phyloP scores from a whole-genome alignment of 2,888 invertebrate species.

The Graphium colonna region DNA sequence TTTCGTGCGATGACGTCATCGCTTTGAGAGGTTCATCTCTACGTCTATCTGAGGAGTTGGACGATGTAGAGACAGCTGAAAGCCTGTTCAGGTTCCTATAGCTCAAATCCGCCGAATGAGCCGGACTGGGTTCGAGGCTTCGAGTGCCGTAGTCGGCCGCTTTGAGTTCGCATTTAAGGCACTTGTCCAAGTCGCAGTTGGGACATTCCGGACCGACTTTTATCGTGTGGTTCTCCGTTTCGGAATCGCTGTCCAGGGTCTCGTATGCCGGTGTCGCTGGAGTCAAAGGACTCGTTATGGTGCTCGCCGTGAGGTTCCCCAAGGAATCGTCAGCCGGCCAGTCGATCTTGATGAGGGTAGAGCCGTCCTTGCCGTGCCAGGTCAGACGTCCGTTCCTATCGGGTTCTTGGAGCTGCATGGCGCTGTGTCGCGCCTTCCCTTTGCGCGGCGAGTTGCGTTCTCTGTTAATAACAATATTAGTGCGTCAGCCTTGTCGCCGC shows the following conservation, averaged over 20 bases:
- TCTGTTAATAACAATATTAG: slow-evolving; percentile 52
- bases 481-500: neutral
- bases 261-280: slow-evolving; percentile 64
- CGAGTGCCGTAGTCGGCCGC: slow-evolving; percentile 59
- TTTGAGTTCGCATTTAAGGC: slow-evolving; percentile 66
- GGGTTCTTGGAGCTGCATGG: slow-evolving; percentile 44
- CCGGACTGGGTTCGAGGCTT: too few relatives aligned
- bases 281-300: slow-evolving; percentile 56
- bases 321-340: slow-evolving; percentile 63
- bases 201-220: slow-evolving; percentile 59
- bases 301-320: slow-evolving; percentile 55
- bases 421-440: slow-evolving; percentile 60
- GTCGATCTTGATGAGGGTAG: slow-evolving; percentile 68
- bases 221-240: slow-evolving; percentile 63
- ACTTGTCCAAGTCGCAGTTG: slow-evolving; percentile 58
- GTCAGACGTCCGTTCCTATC: slow-evolving; percentile 47
- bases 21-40: too few relatives aligned
- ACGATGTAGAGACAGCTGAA: slow-evolving; percentile 67
- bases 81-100: slow-evolving; percentile 73
- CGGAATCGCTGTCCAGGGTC: slow-evolving; percentile 69
- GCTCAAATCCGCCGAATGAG: slow-evolving; percentile 66
- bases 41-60: slow-evolving; percentile 42
- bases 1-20: slow-evolving; percentile 69
- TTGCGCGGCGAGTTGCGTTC: slow-evolving; percentile 71
- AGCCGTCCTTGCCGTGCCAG: slow-evolving; percentile 72